Evolutionary conservation across 2,113 vertebrate genomes (phyloP).

Genomic region (Pluvianellus socialis): DNA sequence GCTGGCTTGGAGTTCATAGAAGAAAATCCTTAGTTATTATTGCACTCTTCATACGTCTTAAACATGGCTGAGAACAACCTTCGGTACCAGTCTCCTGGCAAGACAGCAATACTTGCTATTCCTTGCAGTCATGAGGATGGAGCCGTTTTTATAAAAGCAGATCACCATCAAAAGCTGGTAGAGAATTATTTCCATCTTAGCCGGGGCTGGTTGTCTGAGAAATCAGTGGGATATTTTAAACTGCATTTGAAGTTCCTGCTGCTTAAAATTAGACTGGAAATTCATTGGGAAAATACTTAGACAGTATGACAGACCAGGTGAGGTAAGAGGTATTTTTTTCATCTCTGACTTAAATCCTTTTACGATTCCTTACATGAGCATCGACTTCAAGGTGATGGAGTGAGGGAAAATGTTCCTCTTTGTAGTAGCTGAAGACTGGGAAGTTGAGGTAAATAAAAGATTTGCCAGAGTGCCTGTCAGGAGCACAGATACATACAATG

Average conservation of each 20-base stretch:
- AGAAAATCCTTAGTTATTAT: background rate
- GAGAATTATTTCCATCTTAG: background rate
- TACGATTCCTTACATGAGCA: background rate
- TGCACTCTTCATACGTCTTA: background rate
- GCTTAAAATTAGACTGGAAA: background rate
- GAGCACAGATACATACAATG: background rate
- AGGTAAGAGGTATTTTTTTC: background rate
- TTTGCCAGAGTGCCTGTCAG: background rate
- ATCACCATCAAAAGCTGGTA: background rate
- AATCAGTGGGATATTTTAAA: background rate
- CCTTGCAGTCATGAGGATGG: background rate
- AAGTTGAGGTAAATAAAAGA: conserved; percentile 17
- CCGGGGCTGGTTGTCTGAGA: background rate
- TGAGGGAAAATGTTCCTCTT: background rate
- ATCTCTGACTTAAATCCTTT: background rate
- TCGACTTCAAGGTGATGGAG: background rate
- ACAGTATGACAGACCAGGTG: background rate
- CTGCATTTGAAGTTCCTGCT: background rate
- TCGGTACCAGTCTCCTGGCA: background rate
- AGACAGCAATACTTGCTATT: background rate
- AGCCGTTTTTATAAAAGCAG: background rate
- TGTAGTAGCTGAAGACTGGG: background rate
- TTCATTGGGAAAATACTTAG: background rate
- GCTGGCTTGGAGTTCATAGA: background rate
- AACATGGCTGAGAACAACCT: background rate